phyloP scores from a whole-genome alignment of 2,888 invertebrate species.

The Strigamia transsilvanica region DNA sequence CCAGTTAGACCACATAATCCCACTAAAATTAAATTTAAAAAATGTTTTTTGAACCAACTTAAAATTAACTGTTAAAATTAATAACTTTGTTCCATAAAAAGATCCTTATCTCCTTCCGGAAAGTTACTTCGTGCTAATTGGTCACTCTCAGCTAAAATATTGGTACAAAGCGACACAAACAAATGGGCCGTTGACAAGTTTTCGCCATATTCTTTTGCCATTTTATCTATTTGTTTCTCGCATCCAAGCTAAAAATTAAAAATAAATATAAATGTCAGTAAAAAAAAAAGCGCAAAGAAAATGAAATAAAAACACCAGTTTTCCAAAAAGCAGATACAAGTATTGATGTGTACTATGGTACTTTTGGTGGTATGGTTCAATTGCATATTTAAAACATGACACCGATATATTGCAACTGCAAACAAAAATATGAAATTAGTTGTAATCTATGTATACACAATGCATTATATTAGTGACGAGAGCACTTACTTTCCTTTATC shows the following conservation, averaged over 20 bases:
- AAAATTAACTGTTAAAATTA: neutral
- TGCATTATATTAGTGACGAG: too few species aligned
- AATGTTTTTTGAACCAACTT: too few species aligned
- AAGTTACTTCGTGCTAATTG: neutral
- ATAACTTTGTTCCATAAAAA: conserved; percentile 14
- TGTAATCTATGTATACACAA: too few species aligned
- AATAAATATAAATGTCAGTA: too few species aligned
- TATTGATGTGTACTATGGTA: neutral
- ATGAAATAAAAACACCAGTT: neutral
- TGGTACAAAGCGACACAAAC: neutral
- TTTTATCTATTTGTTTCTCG: neutral
- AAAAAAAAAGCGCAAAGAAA: neutral
- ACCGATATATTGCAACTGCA: neutral
- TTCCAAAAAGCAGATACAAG: neutral
- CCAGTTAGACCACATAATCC: neutral
- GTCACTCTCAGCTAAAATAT: neutral
- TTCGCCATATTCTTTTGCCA: neutral
- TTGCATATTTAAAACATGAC: neutral
- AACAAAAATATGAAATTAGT: neutral
- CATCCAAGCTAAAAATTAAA: neutral
- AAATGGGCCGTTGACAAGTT: neutral
- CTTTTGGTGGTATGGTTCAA: neutral
- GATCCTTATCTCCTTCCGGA: neutral
- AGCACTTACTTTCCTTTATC: neutral
- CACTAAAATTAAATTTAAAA: neutral